Evolutionary conservation across 2,113 vertebrate genomes (phyloP), one percentile per base, ranked within the genome.

Genomic region (Macrotus californicus): DNA sequence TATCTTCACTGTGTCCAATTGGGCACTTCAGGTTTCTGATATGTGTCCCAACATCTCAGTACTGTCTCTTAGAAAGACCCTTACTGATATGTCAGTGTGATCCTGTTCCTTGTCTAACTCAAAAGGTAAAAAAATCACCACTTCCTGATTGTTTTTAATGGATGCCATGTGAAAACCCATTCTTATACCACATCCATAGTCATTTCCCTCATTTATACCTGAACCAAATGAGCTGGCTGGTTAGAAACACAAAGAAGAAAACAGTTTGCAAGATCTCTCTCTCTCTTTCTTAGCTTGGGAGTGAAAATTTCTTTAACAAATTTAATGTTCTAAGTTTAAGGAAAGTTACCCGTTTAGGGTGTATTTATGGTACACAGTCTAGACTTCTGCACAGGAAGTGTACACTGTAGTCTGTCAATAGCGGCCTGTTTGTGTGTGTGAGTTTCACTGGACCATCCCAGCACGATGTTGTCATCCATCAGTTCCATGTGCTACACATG

Each of bases 121-220:
- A 97, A 97, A 97, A 96, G 77, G 56, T 94, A 34, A 95, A 97
- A 98, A 98, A 98, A 46, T 29, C 29, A 36, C 43, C 19, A 93
- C 75, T 97, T 98, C 89, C 92, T 97, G 93, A 94, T 76, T 93
- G 31, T 59, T 96, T 83, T 24, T 94, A 95, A 97, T 94, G 92
- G 93, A 93, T 91, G 94, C 41, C 86, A 94, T 84, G 81, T 97
- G 85, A 97, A 81, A 95, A 96, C 87, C 77, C 95, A 97, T 86
- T 96, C 87, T 77, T 94, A 83, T 4, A 72, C 90, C 19, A 93
- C 80, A 94, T 77, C 72, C 75, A 77, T 93, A 92, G 93, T 39
- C 9, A 91, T 95, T 94, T 87, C 87, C 59, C 75, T 97, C 96
- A 97, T 87, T 96, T 88, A 97, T 86, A 50, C 86, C 86, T 97